Conservation (phyloP, 2,113 vertebrate species). For the Leucoraja erinaceus region DNA sequence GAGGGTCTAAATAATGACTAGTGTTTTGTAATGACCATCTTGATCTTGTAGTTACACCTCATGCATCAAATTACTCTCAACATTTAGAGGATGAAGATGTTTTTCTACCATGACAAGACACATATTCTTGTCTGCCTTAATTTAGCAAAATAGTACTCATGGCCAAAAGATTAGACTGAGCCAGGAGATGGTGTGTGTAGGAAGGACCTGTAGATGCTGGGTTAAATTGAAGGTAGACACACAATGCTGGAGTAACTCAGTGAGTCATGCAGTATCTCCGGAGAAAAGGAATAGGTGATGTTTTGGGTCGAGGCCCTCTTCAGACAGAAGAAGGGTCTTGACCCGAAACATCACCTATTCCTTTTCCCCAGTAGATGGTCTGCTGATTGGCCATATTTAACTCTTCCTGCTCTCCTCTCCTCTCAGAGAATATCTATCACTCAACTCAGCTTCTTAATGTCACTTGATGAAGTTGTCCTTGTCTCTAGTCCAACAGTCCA, state of each 20-base stretch:
- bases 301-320: too few species aligned
- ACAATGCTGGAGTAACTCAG: too few species aligned
- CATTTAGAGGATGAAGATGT: neutral
- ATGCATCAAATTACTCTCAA: constrained; percentile 23
- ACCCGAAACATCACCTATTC: too few species aligned
- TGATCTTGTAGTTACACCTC: constrained; percentile 47
- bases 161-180: neutral
- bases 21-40: constrained; percentile 47
- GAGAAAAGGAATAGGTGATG: too few species aligned
- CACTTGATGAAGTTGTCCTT: neutral
- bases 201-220: too few species aligned
- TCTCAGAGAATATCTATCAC: neutral
- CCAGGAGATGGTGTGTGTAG: neutral
- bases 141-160: neutral
- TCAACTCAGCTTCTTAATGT: neutral
- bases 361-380: too few species aligned
- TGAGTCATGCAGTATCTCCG: too few species aligned
- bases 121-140: neutral
- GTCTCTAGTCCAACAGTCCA: neutral
- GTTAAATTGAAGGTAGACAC: too few species aligned
- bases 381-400: neutral
- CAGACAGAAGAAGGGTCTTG: too few species aligned
- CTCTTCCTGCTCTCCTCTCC: neutral
- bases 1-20: constrained; percentile 49
- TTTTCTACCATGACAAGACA: neutral